Evolutionary conservation across 2,113 vertebrate genomes (phyloP).

Genomic region (Quiscalus mexicanus): DNA sequence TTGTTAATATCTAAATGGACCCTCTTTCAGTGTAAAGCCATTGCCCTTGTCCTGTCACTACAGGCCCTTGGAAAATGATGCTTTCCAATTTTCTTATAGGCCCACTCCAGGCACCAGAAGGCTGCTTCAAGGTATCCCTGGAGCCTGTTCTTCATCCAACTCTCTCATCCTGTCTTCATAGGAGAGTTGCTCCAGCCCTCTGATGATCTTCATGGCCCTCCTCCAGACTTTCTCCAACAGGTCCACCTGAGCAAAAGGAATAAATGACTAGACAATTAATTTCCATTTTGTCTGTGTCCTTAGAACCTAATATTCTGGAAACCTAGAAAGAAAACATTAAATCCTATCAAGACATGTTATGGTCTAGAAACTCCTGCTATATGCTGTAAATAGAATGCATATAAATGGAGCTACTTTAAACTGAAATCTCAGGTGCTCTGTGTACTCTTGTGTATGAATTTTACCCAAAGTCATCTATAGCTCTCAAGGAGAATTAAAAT

Average conservation of each 20-base stretch:
- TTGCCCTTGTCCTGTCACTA: neutral
- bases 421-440: neutral
- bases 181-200: neutral
- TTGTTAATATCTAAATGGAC: neutral
- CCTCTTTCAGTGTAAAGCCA: neutral
- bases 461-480: neutral
- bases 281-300: neutral
- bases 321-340: neutral
- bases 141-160: neutral
- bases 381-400: neutral
- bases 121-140: neutral
- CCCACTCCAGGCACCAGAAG: no score
- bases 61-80: neutral
- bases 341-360: neutral
- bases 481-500: neutral
- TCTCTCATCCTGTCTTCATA: neutral
- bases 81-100: neutral
- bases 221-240: neutral
- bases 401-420: neutral
- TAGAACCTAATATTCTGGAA: neutral
- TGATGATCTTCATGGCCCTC: neutral
- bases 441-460: neutral
- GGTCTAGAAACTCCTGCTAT: neutral
- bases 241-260: neutral
- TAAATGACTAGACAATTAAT: neutral